These are phyloP conservation scores for Eclectus roratus DNA, from an alignment of 2,113 vertebrate species.

Conservation along the genomic window DNA sequence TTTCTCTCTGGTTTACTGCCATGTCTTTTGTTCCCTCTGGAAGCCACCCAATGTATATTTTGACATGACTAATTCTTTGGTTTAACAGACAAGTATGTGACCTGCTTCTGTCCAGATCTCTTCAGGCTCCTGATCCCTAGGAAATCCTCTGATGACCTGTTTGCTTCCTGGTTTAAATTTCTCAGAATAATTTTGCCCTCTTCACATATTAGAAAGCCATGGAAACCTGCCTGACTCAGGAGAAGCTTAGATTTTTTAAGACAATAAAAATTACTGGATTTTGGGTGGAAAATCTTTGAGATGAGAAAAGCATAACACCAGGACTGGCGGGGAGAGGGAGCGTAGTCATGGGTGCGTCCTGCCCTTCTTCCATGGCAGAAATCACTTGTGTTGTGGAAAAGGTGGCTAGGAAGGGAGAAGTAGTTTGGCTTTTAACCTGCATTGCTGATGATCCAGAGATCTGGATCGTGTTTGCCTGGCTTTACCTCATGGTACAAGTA, in stretches of 20 bases:
- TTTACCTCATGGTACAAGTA: not conserved
- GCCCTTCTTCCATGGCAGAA: not conserved
- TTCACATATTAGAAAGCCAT: not conserved
- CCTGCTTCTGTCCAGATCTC: conserved; percentile 22
- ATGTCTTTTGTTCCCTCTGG: conserved; percentile 16
- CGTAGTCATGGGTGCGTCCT: not conserved
- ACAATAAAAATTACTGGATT: not conserved
- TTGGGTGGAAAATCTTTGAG: not conserved
- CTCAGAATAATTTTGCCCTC: not conserved
- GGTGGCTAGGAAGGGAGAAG: not conserved
- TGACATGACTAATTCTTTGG: conserved; percentile 33
- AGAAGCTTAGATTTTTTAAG: not conserved
- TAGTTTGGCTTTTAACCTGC: not conserved
- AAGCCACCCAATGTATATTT: not conserved
- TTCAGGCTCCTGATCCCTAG: conserved; percentile 29
- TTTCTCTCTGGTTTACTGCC: conserved; percentile 15
- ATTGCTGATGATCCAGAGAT: not conserved
- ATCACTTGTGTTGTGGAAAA: not conserved
- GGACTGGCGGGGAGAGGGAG: not conserved
- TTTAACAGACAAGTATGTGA: conserved; percentile 41
- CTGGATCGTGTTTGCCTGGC: not conserved
- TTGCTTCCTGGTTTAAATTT: conserved; percentile 2
- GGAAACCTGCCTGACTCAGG: not conserved
- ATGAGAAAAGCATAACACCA: not conserved
- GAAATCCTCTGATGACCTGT: conserved; percentile 36